Conservation (phyloP, 2,113 vertebrate species). For the Sceloporus undulatus region DNA sequence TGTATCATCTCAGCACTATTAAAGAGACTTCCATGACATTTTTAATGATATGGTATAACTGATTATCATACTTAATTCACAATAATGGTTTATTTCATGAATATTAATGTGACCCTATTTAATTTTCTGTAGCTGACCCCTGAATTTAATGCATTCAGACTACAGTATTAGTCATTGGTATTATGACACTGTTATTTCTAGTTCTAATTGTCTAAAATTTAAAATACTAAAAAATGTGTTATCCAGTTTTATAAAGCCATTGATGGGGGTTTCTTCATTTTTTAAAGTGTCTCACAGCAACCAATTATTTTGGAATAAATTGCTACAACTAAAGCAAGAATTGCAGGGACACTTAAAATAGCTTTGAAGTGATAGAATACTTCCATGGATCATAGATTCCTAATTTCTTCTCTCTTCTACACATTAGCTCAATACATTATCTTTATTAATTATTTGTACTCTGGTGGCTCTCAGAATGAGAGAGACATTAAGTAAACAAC, state of each 20-base stretch:
- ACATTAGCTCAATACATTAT: slow-evolving; percentile 6
- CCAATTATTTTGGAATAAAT: slow-evolving; percentile 40
- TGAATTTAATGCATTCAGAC: slow-evolving; percentile 51
- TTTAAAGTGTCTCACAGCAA: slow-evolving; percentile 35
- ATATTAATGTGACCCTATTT: slow-evolving; percentile 56
- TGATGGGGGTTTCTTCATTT: not conserved
- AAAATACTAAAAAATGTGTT: not conserved
- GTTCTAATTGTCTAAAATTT: slow-evolving; percentile 36
- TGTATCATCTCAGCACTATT: slow-evolving; percentile 40
- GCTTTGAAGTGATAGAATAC: not conserved
- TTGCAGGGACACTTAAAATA: not conserved
- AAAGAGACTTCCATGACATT: slow-evolving; percentile 49
- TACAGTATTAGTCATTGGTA: slow-evolving; percentile 38
- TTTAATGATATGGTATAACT: slow-evolving; percentile 63
- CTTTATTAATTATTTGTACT: slow-evolving; percentile 17
- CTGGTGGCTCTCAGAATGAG: not conserved
- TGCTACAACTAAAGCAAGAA: slow-evolving; percentile 31
- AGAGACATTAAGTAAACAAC: not conserved
- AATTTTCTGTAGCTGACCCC: slow-evolving; percentile 38
- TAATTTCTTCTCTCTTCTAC: slow-evolving; percentile 35
- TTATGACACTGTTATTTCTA: slow-evolving; percentile 32
- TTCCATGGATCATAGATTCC: not conserved
- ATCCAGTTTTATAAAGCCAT: not conserved
- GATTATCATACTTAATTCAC: slow-evolving; percentile 57
- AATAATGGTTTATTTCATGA: slow-evolving; percentile 61